These are phyloP conservation scores for Leptoteleia sp. DNA, from an alignment of 1,140 invertebrate genomes.

Conservation along the genomic window DNA sequence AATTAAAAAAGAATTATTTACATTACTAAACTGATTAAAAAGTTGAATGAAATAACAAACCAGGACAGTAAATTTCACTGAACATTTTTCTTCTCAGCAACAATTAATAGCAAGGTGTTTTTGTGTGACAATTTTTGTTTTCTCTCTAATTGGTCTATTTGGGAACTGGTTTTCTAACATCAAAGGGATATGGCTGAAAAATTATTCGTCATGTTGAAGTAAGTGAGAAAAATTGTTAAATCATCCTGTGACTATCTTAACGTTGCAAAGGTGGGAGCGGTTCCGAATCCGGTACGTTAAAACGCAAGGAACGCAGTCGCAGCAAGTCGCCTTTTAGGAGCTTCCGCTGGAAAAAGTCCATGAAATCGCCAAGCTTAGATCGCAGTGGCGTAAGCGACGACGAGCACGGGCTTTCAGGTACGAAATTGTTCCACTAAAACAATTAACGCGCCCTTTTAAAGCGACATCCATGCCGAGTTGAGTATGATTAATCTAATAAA, in stretches of 20 bases:
- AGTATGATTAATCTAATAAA: conserved; percentile 1
- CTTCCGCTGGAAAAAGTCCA: conserved; percentile 91
- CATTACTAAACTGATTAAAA: too few relatives aligned
- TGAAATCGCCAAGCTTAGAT: conserved; percentile 81
- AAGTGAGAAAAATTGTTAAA: conserved; percentile 64
- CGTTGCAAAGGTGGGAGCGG: conserved; percentile 75
- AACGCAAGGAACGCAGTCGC: conserved; percentile 88
- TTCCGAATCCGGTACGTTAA: conserved; percentile 78
- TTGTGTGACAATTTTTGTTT: background rate
- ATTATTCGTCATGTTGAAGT: conserved; percentile 25
- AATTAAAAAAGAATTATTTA: too few relatives aligned
- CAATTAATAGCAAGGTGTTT: too few relatives aligned
- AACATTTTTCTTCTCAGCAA: too few relatives aligned
- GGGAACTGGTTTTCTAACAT: conserved; percentile 7
- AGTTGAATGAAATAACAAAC: too few relatives aligned
- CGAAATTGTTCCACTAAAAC: too few relatives aligned
- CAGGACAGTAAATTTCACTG: too few relatives aligned
- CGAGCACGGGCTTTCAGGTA: conserved; percentile 85
- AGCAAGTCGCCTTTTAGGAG: conserved; percentile 95
- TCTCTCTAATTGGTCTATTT: background rate
- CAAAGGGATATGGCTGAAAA: background rate
- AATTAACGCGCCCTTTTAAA: too few relatives aligned
- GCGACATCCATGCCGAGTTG: too few relatives aligned
- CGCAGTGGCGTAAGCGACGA: conserved; percentile 89
- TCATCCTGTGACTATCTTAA: conserved; percentile 72